These are phyloP conservation scores for Phainopepla nitens DNA, from an alignment of 2,113 vertebrate genomes.

Conservation along the genomic window DNA sequence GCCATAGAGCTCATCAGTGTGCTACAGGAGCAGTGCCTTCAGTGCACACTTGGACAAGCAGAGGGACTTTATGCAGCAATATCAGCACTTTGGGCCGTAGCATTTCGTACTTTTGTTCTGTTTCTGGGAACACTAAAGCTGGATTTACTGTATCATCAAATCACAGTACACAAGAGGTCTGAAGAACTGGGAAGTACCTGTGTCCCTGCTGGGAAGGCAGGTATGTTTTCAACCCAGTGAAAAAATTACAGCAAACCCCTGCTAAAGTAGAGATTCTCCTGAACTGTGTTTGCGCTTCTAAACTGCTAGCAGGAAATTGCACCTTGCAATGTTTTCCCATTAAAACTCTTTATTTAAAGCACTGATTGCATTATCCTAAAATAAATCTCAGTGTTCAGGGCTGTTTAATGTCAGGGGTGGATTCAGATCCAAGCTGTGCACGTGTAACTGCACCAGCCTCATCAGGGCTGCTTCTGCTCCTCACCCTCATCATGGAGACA, in stretches of 20 bases:
- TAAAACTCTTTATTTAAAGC: neutral
- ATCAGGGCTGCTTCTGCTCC: neutral
- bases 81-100: neutral
- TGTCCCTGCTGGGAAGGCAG: neutral
- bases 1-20: accelerated
- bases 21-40: neutral
- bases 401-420: neutral
- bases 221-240: neutral
- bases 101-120: neutral
- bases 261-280: neutral
- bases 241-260: neutral
- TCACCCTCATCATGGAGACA: neutral
- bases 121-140: neutral
- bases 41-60: accelerated
- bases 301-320: neutral
- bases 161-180: neutral
- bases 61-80: neutral
- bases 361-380: neutral
- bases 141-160: neutral
- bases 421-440: neutral
- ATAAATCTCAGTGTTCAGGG: neutral
- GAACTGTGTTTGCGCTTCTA: neutral
- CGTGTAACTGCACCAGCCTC: neutral
- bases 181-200: neutral
- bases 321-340: neutral